Percentiles rank a stretch among this genome's conserved stretches.
These are phyloP conservation scores for Ditula angustiorana DNA, from an alignment of 2,888 invertebrate genomes.

Conservation along the genomic window DNA sequence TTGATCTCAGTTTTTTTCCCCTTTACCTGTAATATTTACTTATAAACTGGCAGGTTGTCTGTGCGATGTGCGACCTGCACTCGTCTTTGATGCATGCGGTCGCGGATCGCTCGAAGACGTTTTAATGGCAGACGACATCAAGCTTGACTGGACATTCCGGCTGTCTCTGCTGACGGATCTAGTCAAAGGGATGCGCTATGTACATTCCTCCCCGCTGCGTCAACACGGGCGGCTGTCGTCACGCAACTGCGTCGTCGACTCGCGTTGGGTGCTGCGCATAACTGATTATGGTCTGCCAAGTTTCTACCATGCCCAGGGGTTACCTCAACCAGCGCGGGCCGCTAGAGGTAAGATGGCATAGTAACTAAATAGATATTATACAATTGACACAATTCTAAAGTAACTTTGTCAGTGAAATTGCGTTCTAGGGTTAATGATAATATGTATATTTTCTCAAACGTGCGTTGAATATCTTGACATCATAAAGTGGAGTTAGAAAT, in stretches of 20 bases:
- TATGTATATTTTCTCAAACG: too few species aligned
- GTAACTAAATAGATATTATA: too few species aligned
- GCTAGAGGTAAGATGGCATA: conserved; percentile 86
- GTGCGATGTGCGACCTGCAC: conserved; percentile 91
- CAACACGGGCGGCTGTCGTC: conserved; percentile 95
- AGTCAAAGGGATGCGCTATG: conserved; percentile 96
- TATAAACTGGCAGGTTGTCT: conserved; percentile 86
- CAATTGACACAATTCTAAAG: too few species aligned
- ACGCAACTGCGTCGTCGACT: conserved; percentile 97
- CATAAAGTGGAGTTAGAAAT: too few species aligned
- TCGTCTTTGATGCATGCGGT: conserved; percentile 95
- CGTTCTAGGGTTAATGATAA: too few species aligned
- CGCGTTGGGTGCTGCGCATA: conserved; percentile 97
- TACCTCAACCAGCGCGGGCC: conserved; percentile 86
- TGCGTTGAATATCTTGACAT: too few species aligned
- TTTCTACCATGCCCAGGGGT: conserved; percentile 90
- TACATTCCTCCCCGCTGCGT: conserved; percentile 93
- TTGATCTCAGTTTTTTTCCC: too few species aligned
- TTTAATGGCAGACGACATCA: conserved; percentile 94
- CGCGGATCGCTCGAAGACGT: conserved; percentile 96
- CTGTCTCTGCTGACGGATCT: conserved; percentile 96
- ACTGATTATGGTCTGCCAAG: conserved; percentile 95
- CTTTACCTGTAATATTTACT: too few species aligned
- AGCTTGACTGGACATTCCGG: conserved; percentile 98
- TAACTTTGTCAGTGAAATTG: too few species aligned